Percentiles rank a stretch among this genome's conserved stretches.
Conservation (phyloP, 2,888 invertebrate genomes). For the Pecten maximus region DNA sequence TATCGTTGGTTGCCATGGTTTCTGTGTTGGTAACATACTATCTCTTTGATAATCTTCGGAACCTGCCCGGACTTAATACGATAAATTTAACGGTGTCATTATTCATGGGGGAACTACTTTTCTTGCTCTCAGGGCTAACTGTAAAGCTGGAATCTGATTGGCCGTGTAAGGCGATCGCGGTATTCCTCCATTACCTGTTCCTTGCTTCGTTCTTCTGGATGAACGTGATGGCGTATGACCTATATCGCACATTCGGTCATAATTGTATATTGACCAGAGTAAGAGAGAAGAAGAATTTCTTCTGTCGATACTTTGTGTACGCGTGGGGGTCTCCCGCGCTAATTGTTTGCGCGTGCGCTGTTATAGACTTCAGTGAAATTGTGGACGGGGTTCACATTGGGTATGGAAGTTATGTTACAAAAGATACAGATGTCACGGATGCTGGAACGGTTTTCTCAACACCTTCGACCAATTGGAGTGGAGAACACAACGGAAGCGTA, state of each 20-base stretch:
- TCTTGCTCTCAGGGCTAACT: slow-evolving; percentile 67
- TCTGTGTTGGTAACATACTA: slow-evolving; percentile 79
- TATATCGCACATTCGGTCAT: slow-evolving; percentile 82
- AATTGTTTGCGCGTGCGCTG: slow-evolving; percentile 80
- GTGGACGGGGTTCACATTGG: slow-evolving; percentile 65
- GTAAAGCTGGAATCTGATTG: slow-evolving; percentile 74
- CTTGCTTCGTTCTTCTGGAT: slow-evolving; percentile 88
- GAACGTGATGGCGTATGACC: slow-evolving; percentile 86
- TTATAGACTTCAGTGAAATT: slow-evolving; percentile 75
- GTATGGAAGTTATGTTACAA: slow-evolving; percentile 61
- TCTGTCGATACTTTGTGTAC: slow-evolving; percentile 84
- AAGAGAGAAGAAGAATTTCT: slow-evolving; percentile 68
- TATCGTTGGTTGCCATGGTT: slow-evolving; percentile 77
- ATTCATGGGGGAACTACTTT: slow-evolving; percentile 78
- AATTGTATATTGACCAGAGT: slow-evolving; percentile 78
- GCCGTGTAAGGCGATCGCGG: slow-evolving; percentile 84
- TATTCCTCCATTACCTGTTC: slow-evolving; percentile 87
- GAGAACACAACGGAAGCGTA: not conserved
- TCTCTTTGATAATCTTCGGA: slow-evolving; percentile 78
- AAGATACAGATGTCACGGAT: not conserved
- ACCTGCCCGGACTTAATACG: slow-evolving; percentile 81
- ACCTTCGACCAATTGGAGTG: slow-evolving; percentile 6
- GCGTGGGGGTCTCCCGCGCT: slow-evolving; percentile 87
- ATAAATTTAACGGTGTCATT: slow-evolving; percentile 80
- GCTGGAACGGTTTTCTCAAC: not conserved